Conservation (phyloP, 1,140 invertebrate genomes). For the Lordiphosa stackelbergi region DNA sequence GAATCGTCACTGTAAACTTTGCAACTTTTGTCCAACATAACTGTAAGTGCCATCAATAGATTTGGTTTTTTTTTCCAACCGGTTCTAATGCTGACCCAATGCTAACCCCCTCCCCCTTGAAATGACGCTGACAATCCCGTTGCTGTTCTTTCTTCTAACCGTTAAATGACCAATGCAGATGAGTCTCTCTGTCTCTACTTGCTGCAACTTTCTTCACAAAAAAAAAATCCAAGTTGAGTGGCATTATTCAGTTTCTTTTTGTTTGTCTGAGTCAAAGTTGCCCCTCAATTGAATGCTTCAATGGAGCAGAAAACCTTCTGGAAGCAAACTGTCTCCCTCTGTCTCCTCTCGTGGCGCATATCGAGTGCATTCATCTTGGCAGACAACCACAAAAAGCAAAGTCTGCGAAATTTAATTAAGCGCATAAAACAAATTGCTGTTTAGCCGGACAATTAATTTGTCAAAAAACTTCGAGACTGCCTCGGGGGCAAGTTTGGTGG, state of each 20-base stretch:
- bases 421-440: conserved; percentile 40
- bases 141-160: conserved; percentile 43
- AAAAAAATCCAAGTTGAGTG: conserved; percentile 8
- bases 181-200: conserved; percentile 9
- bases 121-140: conserved; percentile 25
- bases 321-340: conserved; percentile 26
- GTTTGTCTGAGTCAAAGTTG: conserved; percentile 5
- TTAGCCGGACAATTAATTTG: conserved; percentile 69
- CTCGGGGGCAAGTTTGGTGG: conserved; percentile 17
- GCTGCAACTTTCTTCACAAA: conserved; percentile 11
- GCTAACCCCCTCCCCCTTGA: conserved; percentile 5
- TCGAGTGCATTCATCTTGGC: conserved; percentile 31
- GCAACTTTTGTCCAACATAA: conserved; percentile 39
- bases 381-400: conserved; percentile 37
- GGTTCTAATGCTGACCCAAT: conserved; percentile 36
- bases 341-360: conserved; percentile 22
- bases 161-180: conserved; percentile 41
- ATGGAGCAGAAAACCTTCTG: conserved; percentile 67
- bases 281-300: conserved; percentile 67
- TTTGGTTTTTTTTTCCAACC: conserved; percentile 39
- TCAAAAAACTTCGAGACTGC: conserved; percentile 48
- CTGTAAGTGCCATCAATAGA: conserved; percentile 61
- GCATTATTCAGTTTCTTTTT: conserved; percentile 5
- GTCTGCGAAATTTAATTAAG: conserved; percentile 42
- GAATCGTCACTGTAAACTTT: neutral